Conservation (phyloP, 2,888 invertebrate genomes). For the Caradrina kadenii region DNA sequence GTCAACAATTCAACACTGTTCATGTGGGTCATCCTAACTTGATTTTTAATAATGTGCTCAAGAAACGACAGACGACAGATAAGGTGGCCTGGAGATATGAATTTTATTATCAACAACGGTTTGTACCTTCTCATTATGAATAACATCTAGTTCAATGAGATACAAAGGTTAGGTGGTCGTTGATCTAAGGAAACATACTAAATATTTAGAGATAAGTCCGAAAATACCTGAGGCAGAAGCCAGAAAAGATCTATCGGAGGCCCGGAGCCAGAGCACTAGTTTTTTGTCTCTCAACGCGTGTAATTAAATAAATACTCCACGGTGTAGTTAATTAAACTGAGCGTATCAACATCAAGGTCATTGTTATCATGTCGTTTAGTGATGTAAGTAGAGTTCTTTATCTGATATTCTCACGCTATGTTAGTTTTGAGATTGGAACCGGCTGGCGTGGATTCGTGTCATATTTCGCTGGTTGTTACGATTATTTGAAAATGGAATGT, state of each 20-base stretch:
- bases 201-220: neutral
- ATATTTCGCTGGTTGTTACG: slow-evolving; percentile 48
- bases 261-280: neutral
- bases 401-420: slow-evolving; percentile 77
- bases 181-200: slow-evolving; percentile 7
- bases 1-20: neutral
- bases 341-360: slow-evolving; percentile 66
- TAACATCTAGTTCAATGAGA: slow-evolving; percentile 26
- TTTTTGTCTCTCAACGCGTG: slow-evolving; percentile 32
- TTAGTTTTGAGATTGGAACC: slow-evolving; percentile 63
- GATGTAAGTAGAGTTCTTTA: slow-evolving; percentile 71
- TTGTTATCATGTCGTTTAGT: slow-evolving; percentile 66
- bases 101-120: neutral
- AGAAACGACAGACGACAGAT: neutral
- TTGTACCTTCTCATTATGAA: slow-evolving; percentile 5
- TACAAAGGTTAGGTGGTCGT: slow-evolving; percentile 16
- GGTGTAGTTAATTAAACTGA: slow-evolving; percentile 63
- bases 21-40: neutral
- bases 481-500: slow-evolving; percentile 48
- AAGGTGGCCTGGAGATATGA: neutral
- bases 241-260: neutral
- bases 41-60: neutral
- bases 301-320: slow-evolving; percentile 60
- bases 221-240: neutral
- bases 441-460: slow-evolving; percentile 44